phyloP scores from a whole-genome alignment of 2,888 invertebrate genomes.

The Eristalis tenax region DNA sequence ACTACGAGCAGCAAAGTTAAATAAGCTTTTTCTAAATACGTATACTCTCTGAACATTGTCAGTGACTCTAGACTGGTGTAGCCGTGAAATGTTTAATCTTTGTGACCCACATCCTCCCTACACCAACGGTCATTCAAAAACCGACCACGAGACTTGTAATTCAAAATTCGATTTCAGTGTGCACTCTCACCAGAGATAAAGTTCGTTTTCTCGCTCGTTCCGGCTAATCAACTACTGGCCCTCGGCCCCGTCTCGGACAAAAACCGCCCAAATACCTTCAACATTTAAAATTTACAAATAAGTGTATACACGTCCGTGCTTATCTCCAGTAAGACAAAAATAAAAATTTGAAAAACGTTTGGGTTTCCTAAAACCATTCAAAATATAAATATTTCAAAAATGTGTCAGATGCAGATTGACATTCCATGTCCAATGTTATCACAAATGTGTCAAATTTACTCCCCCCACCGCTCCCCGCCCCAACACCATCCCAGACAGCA shows the following conservation, averaged over 20 bases:
- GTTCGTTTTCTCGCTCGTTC: too few species aligned
- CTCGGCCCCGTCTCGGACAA: not conserved
- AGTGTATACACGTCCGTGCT: not conserved
- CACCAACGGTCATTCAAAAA: too few species aligned
- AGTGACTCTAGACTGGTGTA: too few species aligned
- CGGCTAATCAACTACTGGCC: not conserved
- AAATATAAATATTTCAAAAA: slow-evolving; percentile 40
- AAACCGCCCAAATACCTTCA: not conserved
- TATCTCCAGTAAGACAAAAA: not conserved
- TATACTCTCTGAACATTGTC: too few species aligned
- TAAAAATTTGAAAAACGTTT: not conserved
- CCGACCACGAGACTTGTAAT: too few species aligned
- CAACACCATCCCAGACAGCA: not conserved
- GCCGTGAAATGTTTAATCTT: too few species aligned
- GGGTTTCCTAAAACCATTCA: slow-evolving; percentile 18
- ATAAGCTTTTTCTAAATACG: too few species aligned
- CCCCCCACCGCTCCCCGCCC: not conserved
- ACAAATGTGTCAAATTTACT: slow-evolving; percentile 44
- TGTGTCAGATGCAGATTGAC: slow-evolving; percentile 63
- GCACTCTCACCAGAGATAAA: too few species aligned
- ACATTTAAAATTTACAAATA: not conserved
- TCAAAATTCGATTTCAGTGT: too few species aligned
- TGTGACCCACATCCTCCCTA: too few species aligned
- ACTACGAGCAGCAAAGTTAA: too few species aligned
- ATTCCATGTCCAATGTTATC: slow-evolving; percentile 64